Evolutionary conservation across 2,113 vertebrate genomes (phyloP).

Genomic region (Caranx melampygus): DNA sequence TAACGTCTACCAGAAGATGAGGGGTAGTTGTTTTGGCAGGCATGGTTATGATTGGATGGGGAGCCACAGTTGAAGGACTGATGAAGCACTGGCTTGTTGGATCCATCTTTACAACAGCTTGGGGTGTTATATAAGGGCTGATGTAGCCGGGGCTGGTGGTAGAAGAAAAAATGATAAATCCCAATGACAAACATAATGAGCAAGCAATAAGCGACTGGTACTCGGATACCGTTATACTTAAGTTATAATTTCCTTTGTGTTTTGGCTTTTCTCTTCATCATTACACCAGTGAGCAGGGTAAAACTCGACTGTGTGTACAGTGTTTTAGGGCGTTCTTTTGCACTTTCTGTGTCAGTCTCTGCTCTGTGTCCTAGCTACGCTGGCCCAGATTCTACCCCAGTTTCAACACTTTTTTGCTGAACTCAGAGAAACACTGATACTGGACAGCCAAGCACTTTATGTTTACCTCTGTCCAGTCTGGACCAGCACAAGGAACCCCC

Average conservation of each 20-base stretch:
- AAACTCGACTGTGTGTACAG: background rate
- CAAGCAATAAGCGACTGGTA: slow-evolving; percentile 39
- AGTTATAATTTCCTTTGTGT: slow-evolving; percentile 30
- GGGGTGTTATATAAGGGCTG: slow-evolving; percentile 70
- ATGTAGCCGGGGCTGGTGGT: slow-evolving; percentile 47
- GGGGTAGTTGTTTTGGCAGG: slow-evolving; percentile 57
- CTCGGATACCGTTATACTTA: slow-evolving; percentile 12
- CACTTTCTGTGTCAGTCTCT: slow-evolving; percentile 43
- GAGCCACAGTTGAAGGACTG: slow-evolving; percentile 61
- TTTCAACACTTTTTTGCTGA: slow-evolving; percentile 59
- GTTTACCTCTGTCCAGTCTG: slow-evolving; percentile 44
- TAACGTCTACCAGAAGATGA: slow-evolving; percentile 54
- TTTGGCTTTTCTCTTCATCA: background rate
- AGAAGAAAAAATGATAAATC: slow-evolving; percentile 58
- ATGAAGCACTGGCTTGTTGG: slow-evolving; percentile 71
- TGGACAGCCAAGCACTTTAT: slow-evolving; percentile 1
- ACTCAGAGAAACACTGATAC: slow-evolving; percentile 36
- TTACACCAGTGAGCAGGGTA: background rate
- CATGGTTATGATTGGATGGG: slow-evolving; percentile 50
- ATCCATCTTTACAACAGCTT: slow-evolving; percentile 75
- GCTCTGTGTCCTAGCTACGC: slow-evolving; percentile 44
- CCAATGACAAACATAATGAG: slow-evolving; percentile 55
- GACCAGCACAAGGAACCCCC: slow-evolving; percentile 27
- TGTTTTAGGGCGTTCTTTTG: slow-evolving; percentile 32
- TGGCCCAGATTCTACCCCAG: slow-evolving; percentile 74